Evolutionary conservation across 1,140 invertebrate species (phyloP).

Genomic region (Campodea augens): DNA sequence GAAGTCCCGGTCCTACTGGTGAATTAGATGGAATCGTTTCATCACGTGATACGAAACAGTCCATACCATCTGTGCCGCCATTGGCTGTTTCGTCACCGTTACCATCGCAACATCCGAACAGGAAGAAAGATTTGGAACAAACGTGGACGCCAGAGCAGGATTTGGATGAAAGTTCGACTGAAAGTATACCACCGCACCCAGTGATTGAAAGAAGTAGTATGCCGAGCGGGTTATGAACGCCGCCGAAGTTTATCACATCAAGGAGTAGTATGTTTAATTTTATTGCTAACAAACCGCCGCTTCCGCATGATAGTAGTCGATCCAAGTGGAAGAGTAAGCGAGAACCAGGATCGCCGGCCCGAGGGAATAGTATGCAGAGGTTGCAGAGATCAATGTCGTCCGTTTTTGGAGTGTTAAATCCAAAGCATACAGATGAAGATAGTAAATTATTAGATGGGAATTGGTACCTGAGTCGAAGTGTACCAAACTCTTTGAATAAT

Average conservation of each 20-base stretch:
- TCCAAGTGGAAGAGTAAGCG: conserved; percentile 9
- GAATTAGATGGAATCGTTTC: conserved; percentile 16
- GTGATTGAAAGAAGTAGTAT: too few species aligned
- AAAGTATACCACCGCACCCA: not conserved
- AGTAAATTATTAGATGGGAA: conserved; percentile 32
- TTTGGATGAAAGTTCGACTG: conserved; percentile 20
- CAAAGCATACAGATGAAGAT: conserved; percentile 6
- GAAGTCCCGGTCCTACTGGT: conserved; percentile 24
- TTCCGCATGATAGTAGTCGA: too few species aligned
- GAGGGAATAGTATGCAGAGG: conserved; percentile 16
- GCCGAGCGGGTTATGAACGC: too few species aligned
- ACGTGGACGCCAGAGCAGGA: conserved; percentile 68
- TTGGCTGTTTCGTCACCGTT: conserved; percentile 18
- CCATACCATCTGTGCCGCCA: conserved; percentile 10
- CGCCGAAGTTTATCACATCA: too few species aligned
- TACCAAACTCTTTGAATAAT: conserved; percentile 52
- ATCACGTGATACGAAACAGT: conserved; percentile 4
- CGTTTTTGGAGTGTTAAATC: conserved; percentile 28
- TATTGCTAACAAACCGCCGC: too few species aligned
- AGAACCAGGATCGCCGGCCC: conserved; percentile 4
- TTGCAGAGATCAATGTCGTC: conserved; percentile 41
- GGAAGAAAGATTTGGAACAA: conserved; percentile 8
- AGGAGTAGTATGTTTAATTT: too few species aligned
- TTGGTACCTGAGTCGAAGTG: conserved; percentile 55
- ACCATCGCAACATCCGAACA: not conserved